These are phyloP conservation scores for Xanthorhoe spadicearia DNA, from an alignment of 2,888 invertebrate genomes.

Conservation along the genomic window DNA sequence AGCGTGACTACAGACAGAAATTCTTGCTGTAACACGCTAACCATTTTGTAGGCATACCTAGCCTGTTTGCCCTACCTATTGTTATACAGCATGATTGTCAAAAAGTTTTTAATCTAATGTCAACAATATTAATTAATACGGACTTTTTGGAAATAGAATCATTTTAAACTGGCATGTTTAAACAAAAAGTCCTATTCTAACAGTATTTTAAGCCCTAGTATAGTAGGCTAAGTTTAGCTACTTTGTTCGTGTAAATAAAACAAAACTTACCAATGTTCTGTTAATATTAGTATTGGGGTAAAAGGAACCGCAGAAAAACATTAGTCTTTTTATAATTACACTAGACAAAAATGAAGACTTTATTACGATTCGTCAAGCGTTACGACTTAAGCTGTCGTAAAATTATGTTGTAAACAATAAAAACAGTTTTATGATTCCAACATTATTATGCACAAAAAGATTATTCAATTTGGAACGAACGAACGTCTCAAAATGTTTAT, in stretches of 20 bases:
- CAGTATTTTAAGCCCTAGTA: too few species aligned
- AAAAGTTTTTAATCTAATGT: neutral
- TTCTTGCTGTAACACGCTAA: conserved; percentile 64
- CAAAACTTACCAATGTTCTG: neutral
- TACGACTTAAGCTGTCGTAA: conserved; percentile 27
- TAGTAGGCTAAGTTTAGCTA: too few species aligned
- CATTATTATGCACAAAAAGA: conserved; percentile 17
- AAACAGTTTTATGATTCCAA: conserved; percentile 19
- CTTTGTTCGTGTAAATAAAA: too few species aligned
- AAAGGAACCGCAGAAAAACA: neutral
- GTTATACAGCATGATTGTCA: neutral
- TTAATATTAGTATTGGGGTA: neutral
- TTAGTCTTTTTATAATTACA: conserved; percentile 1
- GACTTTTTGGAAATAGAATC: neutral
- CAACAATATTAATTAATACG: neutral
- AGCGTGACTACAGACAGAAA: conserved; percentile 73
- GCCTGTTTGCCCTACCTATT: conserved; percentile 2
- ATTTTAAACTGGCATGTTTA: neutral
- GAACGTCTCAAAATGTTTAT: conserved; percentile 8
- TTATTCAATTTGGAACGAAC: conserved; percentile 17
- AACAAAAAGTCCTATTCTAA: neutral
- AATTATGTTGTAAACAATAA: conserved; percentile 35
- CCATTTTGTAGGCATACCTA: conserved; percentile 53
- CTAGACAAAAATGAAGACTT: conserved; percentile 29
- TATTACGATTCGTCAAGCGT: conserved; percentile 41